Conservation (phyloP, 2,113 vertebrate species). For the Xenotilapia flavipinnis region DNA sequence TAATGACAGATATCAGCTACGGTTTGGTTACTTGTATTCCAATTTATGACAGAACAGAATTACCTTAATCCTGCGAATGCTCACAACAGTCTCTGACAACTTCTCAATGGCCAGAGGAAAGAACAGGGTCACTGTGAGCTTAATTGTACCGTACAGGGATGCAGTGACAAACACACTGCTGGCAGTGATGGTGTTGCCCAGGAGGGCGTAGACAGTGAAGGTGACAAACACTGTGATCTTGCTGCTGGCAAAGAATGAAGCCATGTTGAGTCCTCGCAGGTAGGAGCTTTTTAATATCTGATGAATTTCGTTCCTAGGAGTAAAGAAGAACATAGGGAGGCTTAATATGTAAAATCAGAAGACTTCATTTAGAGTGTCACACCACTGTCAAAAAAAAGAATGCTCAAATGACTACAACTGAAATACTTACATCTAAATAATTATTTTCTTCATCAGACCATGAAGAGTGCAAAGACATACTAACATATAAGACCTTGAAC, state of each 20-base stretch:
- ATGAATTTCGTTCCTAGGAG: constrained; percentile 82
- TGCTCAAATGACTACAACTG: background rate
- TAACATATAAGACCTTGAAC: background rate
- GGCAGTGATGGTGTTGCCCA: constrained; percentile 82
- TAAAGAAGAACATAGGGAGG: background rate
- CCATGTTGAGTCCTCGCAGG: constrained; percentile 83
- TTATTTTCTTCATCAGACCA: background rate
- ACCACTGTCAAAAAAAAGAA: background rate
- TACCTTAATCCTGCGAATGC: constrained; percentile 89
- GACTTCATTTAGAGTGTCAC: background rate
- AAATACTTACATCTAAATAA: background rate
- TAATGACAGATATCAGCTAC: background rate
- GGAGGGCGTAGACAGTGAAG: constrained; percentile 81
- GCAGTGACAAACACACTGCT: constrained; percentile 85
- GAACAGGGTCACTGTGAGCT: constrained; percentile 90
- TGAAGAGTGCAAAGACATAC: background rate
- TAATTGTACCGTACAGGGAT: constrained; percentile 80
- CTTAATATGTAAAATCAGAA: background rate
- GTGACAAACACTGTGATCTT: constrained; percentile 91
- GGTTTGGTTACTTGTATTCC: background rate
- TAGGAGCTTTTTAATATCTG: constrained; percentile 87
- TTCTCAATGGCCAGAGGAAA: constrained; percentile 87
- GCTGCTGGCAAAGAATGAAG: constrained; percentile 85
- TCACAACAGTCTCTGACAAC: constrained; percentile 79
- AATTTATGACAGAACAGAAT: background rate